These are phyloP conservation scores for Callimorpha dominula DNA, from an alignment of 2,888 invertebrate species.

Conservation along the genomic window DNA sequence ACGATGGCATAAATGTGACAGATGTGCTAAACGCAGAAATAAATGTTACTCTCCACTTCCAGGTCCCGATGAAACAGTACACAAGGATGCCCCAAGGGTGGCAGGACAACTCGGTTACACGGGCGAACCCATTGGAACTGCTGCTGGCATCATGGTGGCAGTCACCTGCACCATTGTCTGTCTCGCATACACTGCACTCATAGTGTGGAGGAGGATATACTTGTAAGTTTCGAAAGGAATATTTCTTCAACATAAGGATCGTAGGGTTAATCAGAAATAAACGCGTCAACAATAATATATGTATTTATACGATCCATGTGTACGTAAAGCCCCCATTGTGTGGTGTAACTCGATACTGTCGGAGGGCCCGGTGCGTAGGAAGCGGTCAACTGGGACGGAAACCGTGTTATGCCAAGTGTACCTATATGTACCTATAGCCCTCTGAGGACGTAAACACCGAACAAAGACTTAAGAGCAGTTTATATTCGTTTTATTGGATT, in stretches of 20 bases:
- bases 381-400: conserved; percentile 74
- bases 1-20: no score
- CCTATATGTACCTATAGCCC: conserved; percentile 35
- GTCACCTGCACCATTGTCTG: conserved; percentile 77
- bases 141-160: conserved; percentile 79
- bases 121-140: conserved; percentile 71
- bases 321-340: conserved; percentile 60
- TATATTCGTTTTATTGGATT: conserved; percentile 50
- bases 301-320: conserved; percentile 31
- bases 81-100: conserved; percentile 66
- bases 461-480: conserved; percentile 48
- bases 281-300: conserved; percentile 2
- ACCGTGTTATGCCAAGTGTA: conserved; percentile 52
- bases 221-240: conserved; percentile 64
- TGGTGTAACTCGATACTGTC: conserved; percentile 67
- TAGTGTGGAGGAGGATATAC: conserved; percentile 80
- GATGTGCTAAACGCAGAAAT: no score
- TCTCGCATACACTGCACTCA: conserved; percentile 75
- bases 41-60: conserved; percentile 13
- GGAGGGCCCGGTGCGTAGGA: conserved; percentile 71
- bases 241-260: not conserved
- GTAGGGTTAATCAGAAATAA: conserved; percentile 1
- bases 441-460: conserved; percentile 46
- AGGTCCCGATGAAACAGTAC: conserved; percentile 63
- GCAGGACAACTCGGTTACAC: conserved; percentile 52